Conservation (phyloP, 1,140 invertebrate species). For the Brachionus calyciflorus region DNA sequence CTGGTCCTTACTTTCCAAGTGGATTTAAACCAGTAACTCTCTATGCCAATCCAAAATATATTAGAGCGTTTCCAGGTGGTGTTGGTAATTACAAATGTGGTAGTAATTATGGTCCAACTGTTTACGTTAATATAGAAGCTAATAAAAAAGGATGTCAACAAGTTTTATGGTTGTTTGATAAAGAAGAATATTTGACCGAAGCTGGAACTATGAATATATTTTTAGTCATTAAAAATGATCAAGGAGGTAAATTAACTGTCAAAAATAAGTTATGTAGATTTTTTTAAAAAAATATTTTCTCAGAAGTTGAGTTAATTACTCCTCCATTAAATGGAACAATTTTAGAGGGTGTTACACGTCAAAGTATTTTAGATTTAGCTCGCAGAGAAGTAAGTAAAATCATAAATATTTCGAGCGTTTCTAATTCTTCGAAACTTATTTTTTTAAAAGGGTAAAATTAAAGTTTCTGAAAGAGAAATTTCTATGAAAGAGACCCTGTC, state of each 20-base stretch:
- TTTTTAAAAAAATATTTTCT: constrained; percentile 49
- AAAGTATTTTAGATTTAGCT: constrained; percentile 77
- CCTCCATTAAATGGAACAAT: constrained; percentile 78
- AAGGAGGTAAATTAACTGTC: constrained; percentile 71
- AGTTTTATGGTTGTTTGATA: constrained; percentile 92
- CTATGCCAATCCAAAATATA: constrained; percentile 74
- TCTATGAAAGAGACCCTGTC: constrained; percentile 66
- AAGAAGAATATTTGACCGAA: constrained; percentile 90
- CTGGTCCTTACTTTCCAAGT: constrained; percentile 81
- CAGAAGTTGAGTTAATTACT: constrained; percentile 86
- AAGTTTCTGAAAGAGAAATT: constrained; percentile 77
- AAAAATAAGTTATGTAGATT: background rate
- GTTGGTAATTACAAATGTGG: constrained; percentile 91
- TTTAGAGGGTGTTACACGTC: constrained; percentile 85
- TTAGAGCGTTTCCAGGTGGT: constrained; percentile 90
- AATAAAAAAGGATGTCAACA: constrained; percentile 79
- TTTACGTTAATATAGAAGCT: constrained; percentile 69
- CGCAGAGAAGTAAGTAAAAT: constrained; percentile 69
- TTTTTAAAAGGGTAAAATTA: constrained; percentile 77
- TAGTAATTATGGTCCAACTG: constrained; percentile 67
- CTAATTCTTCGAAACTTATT: constrained; percentile 67
- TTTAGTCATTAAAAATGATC: constrained; percentile 77
- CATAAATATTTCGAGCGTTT: too few relatives aligned
- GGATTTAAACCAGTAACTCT: constrained; percentile 73
- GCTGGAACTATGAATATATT: constrained; percentile 99